Conservation (phyloP, 2,797 vertebrate genomes). For the Rhadinocentrus ornatus region DNA sequence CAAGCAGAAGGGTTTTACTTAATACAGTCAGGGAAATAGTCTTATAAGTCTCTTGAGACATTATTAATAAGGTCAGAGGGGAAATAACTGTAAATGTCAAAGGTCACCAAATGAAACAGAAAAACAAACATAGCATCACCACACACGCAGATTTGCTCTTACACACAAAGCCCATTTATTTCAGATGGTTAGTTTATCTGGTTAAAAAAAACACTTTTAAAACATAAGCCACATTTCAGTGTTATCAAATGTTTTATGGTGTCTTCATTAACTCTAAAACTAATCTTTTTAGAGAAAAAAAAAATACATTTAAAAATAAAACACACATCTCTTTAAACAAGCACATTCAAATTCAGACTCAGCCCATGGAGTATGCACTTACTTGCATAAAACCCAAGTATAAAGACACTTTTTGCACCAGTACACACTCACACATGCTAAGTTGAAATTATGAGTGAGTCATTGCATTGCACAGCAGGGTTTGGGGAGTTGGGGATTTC, state of each 20-base stretch:
- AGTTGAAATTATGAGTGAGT: constrained; percentile 72
- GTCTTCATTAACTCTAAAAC: constrained; percentile 54
- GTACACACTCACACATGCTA: constrained; percentile 38
- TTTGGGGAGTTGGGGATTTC: constrained; percentile 80
- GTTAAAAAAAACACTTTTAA: constrained; percentile 36
- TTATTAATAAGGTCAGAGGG: constrained; percentile 36
- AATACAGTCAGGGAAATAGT: constrained; percentile 6
- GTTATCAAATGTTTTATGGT: constrained; percentile 21
- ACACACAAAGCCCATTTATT: constrained; percentile 36
- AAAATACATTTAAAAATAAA: neutral
- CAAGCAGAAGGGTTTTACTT: neutral
- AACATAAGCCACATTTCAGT: constrained; percentile 52
- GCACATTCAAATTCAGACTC: constrained; percentile 1
- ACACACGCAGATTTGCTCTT: neutral
- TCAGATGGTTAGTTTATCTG: constrained; percentile 18
- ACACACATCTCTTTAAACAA: constrained; percentile 6
- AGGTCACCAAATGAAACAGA: constrained; percentile 26
- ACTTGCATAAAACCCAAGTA: constrained; percentile 8
- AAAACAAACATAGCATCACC: neutral
- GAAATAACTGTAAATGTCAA: constrained; percentile 46
- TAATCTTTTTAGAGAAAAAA: neutral
- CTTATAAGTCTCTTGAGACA: constrained; percentile 5
- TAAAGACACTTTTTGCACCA: constrained; percentile 15
- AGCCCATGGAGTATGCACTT: constrained; percentile 8
- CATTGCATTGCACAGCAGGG: constrained; percentile 64